A percentile compares a stretch with the other conserved stretches of the same genome.
Conservation (phyloP, 2,888 invertebrate genomes). For the Melanostoma mellinum region DNA sequence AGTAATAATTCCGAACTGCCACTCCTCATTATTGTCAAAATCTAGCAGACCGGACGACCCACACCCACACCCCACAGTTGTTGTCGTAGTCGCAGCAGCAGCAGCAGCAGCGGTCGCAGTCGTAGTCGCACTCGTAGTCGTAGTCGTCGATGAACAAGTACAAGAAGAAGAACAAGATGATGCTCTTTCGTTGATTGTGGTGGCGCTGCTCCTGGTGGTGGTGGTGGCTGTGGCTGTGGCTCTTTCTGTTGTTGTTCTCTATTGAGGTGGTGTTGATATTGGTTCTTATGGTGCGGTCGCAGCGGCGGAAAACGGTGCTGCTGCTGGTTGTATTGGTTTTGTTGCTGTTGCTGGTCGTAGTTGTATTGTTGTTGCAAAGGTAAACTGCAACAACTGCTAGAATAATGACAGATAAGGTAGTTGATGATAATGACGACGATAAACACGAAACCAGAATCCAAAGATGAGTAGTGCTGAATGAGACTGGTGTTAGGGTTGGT, state of each 20-base stretch:
- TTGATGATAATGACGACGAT: constrained; percentile 28
- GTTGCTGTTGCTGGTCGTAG: constrained; percentile 52
- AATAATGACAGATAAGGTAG: constrained; percentile 48
- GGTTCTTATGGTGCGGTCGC: constrained; percentile 27
- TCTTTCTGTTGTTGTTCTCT: constrained; percentile 48
- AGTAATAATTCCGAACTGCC: constrained; percentile 90
- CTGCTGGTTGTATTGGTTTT: constrained; percentile 64
- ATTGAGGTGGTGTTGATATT: constrained; percentile 57
- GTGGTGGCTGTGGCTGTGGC: constrained; percentile 25
- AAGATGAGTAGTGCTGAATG: constrained; percentile 15
- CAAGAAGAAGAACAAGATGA: constrained; percentile 38
- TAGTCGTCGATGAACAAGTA: background rate
- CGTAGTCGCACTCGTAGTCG: background rate
- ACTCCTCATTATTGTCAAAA: constrained; percentile 86
- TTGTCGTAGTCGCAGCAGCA: constrained; percentile 60
- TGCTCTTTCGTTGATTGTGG: constrained; percentile 51
- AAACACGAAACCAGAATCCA: constrained; percentile 36
- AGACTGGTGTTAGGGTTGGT: background rate
- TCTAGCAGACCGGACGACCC: constrained; percentile 74
- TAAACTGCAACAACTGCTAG: constrained; percentile 66
- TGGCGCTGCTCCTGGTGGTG: constrained; percentile 45
- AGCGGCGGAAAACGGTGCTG: constrained; percentile 54
- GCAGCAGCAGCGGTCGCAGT: constrained; percentile 1
- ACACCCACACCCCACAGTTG: constrained; percentile 68
- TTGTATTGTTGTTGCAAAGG: constrained; percentile 57